Percentiles rank a stretch among this genome's conserved stretches.
phyloP scores from a whole-genome alignment of 2,797 vertebrate genomes.

The Streptopelia turtur region DNA sequence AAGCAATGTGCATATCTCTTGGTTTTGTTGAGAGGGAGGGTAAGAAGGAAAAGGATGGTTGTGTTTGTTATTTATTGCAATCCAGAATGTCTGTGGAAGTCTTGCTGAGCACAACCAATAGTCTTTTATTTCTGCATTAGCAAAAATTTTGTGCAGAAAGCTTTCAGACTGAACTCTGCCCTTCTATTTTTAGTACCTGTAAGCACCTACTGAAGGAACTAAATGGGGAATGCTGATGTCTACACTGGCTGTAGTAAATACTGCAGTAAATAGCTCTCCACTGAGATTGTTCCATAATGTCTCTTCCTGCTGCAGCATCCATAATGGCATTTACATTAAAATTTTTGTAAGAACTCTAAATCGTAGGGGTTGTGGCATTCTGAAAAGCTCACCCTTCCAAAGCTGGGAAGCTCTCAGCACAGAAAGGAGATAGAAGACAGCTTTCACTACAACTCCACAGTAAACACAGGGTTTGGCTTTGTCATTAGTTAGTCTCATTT shows the following conservation, averaged over 20 bases:
- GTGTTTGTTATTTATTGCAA: background rate
- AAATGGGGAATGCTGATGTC: background rate
- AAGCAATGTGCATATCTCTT: accelerated
- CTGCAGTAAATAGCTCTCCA: background rate
- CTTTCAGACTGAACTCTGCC: background rate
- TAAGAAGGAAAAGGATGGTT: background rate
- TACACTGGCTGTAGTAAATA: background rate
- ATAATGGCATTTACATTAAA: no score
- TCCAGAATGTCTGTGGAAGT: background rate
- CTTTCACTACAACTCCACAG: background rate
- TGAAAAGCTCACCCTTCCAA: background rate
- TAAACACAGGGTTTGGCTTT: background rate
- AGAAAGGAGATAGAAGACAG: background rate
- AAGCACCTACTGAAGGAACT: background rate
- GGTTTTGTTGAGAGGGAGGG: background rate
- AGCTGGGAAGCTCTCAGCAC: background rate
- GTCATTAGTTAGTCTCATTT: background rate
- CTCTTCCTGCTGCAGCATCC: background rate
- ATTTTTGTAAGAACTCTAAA: background rate
- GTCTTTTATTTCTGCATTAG: background rate
- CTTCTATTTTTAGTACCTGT: background rate
- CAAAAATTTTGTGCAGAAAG: background rate
- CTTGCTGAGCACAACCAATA: background rate
- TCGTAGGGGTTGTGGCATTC: background rate
- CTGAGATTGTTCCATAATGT: background rate